Evolutionary conservation across 2,888 invertebrate genomes (phyloP), one percentile per base, ranked within the genome.

Genomic region (Linnaemya tessellans): DNA sequence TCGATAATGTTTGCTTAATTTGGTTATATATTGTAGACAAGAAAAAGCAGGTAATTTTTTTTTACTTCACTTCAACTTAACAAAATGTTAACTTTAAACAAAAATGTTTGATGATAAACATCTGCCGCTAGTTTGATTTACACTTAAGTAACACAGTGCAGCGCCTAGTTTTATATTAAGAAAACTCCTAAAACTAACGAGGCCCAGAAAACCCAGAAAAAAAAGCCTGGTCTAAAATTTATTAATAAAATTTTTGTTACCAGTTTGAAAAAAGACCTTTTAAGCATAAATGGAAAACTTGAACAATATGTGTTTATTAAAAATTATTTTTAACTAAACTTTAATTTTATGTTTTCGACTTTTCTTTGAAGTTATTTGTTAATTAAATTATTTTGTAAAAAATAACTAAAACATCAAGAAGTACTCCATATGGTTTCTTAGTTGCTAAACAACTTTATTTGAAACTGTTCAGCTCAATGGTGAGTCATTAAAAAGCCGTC

Each of bases 101-200:
- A 18, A 25, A 60, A 62, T 20, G 60, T 84, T 84, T 81, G 79
- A 85, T 74, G 85, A 85, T 85, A 75, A 79, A 74, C 15, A 85
- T 85, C 85, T 71, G 64, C 85, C 85, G 79, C 74, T 54, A 38
- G 8, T 25, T 56, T 56, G 13, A 56, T 56, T 56, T 25, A 51
- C 51, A 20, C 3, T 20, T 51, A 2, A 10, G 18, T 20, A 20
- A 5, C 51, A 51, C 51, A 20, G 20, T 49, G 49, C 49, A 20
- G 20, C 51, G 18, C 1, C 1, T 18, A 8, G 18, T 7, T n/a
- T n/a, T 18, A 49, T 8, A 49, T 1, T 3, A n/a, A 49, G 18
- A 18, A 1, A 49, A 9, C 9, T 38, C 38, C 10, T 5, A 49
- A 49, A 49, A 49, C 7, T 49, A 49, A 49, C 43, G 41, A 41